These are phyloP conservation scores for Rhynchomys soricoides DNA, from an alignment of 2,113 vertebrate genomes.

Conservation along the genomic window DNA sequence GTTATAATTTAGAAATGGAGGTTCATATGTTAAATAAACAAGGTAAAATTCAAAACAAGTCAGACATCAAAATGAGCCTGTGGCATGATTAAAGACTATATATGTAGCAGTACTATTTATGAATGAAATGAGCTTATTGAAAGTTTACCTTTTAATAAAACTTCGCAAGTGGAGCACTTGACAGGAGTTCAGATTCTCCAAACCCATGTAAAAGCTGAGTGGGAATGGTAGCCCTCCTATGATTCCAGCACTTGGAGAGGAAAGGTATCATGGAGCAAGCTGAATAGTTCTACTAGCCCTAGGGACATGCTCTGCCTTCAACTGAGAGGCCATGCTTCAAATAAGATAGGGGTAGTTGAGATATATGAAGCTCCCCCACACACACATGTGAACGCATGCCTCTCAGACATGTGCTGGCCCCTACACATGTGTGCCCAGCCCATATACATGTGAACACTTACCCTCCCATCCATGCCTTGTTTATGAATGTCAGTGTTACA, in stretches of 20 bases:
- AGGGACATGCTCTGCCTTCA: not conserved
- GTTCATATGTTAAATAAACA: not conserved
- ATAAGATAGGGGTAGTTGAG: not conserved
- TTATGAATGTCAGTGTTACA: not conserved
- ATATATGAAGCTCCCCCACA: not conserved
- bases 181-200: too few species aligned
- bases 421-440: too few species aligned
- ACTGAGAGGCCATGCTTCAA: not conserved
- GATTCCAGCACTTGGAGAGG: not conserved
- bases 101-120: not conserved
- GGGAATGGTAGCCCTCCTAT: too few species aligned
- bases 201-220: not conserved
- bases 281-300: too few species aligned
- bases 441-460: not conserved
- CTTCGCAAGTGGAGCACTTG: not conserved
- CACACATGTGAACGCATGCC: not conserved
- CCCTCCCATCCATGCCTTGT: not conserved
- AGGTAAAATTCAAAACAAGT: slow-evolving; percentile 29
- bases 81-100: not conserved
- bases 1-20: slow-evolving; percentile 22
- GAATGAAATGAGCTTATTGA: not conserved
- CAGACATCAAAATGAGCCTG: not conserved
- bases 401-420: not conserved
- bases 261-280: not conserved
- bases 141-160: not conserved